phyloP scores from a whole-genome alignment of 2,888 invertebrate species.

The Hirtodrosophila trivittata region DNA sequence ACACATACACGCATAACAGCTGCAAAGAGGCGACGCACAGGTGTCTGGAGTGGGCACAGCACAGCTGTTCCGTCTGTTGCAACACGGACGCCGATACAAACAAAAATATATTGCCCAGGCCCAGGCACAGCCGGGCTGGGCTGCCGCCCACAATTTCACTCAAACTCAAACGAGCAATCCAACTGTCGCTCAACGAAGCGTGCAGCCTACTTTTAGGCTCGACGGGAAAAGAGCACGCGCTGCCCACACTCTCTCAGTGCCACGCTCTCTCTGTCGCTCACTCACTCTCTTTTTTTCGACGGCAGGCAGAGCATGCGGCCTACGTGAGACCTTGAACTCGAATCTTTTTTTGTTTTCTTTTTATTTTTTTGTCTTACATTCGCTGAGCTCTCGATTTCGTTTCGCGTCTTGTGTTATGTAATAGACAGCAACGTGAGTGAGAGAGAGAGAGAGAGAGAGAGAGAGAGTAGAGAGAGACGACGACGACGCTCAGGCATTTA shows the following conservation, averaged over 20 bases:
- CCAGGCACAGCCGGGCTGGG: conserved; percentile 40
- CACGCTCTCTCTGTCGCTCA: background rate
- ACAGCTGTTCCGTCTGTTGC: conserved; percentile 64
- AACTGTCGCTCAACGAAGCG: conserved; percentile 42
- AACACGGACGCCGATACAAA: conserved; percentile 55
- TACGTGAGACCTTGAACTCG: conserved; percentile 82
- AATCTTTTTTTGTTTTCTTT: conserved; percentile 50
- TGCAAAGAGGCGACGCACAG: conserved; percentile 26
- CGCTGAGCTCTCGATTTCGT: conserved; percentile 15
- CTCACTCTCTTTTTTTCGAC: too few relatives aligned
- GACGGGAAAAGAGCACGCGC: conserved; percentile 2
- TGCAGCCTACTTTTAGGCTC: conserved; percentile 75
- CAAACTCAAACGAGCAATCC: conserved; percentile 30
- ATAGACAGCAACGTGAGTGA: conserved; percentile 34
- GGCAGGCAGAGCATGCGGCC: conserved; percentile 81
- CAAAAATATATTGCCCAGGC: conserved; percentile 68
- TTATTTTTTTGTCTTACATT: conserved; percentile 4
- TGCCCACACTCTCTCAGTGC: too few relatives aligned
- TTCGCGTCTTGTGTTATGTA: conserved; percentile 57
- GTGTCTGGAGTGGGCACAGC: conserved; percentile 32
- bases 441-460: conserved; percentile 1
- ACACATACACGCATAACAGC: conserved; percentile 14
- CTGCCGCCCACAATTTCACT: conserved; percentile 22
- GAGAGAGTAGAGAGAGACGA: background rate
- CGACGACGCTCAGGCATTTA: conserved; percentile 31